Evolutionary conservation across 2,888 invertebrate species (phyloP), one percentile per base, ranked within the genome.

Genomic region (Andrena fulva): DNA sequence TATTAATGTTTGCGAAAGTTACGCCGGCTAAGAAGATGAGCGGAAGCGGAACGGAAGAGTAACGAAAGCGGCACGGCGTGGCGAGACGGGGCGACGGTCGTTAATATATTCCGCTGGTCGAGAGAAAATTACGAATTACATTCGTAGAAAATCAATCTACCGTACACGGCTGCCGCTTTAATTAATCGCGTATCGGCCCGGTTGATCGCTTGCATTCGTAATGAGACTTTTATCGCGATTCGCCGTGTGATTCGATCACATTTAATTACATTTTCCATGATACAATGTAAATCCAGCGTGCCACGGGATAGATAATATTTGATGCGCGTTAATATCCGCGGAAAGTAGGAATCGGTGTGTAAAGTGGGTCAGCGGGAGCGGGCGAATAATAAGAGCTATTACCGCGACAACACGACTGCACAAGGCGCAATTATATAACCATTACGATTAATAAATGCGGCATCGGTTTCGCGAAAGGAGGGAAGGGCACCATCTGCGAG

Each of bases 371-470:
- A 56, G 7, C 35, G 31, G 7, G 27, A 63, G 27, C n/a, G 35
- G 52, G 50, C 70, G 80, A 71, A 75, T 60, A 75, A 82, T 52
- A 63, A 75, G 42, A 63, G 71, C 29, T 52, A 69, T 76, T 56
- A 68, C 42, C 67, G 59, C 68, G 16, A 20, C 74, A 42, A 79
- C 66, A 10, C 50, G 50, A 63, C 54, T 50, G 62, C 59, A 31
- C 71, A 68, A 75, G 76, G 64, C 62, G 76, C 72, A 84, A 86
- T 86, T 86, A 87, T 56, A 54, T 48, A 52, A 77, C 74, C 66
- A 75, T 87, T 73, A 75, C 62, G 72, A 87, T 86, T 84, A 86
- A 86, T 84, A 84, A 86, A 79, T 67, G 77, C 69, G 52, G 66
- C 74, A 66, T 74, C 79, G 78, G 48, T 52, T 56, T 64, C 35